These are phyloP conservation scores for Atethmia centrago DNA, from an alignment of 2,888 invertebrate species.

Conservation along the genomic window DNA sequence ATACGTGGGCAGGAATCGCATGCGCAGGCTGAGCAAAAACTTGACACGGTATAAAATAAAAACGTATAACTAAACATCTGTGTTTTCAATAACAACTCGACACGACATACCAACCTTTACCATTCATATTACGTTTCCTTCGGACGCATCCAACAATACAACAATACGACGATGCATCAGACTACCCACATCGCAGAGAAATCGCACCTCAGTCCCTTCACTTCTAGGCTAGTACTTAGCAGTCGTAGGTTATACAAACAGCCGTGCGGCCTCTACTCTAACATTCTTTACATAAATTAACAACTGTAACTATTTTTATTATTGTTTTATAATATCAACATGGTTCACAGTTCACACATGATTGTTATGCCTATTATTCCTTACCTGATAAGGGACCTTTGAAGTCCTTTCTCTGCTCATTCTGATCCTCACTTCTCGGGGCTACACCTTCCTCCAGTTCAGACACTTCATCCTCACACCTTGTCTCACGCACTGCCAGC, in stretches of 20 bases:
- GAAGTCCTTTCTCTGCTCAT: slow-evolving; percentile 79
- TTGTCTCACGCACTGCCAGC: slow-evolving; percentile 77
- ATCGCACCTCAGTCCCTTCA: slow-evolving; percentile 61
- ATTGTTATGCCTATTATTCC: slow-evolving; percentile 45
- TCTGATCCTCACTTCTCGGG: slow-evolving; percentile 68
- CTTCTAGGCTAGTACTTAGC: slow-evolving; percentile 48
- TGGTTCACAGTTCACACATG: slow-evolving; percentile 27
- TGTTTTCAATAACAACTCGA: slow-evolving; percentile 19
- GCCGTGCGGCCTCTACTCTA: slow-evolving; percentile 52
- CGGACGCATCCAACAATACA: slow-evolving; percentile 22
- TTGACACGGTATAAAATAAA: slow-evolving; percentile 11
- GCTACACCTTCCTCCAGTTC: slow-evolving; percentile 66
- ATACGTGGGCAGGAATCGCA: slow-evolving; percentile 39
- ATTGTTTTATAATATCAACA: slow-evolving; percentile 49
- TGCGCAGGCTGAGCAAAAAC: slow-evolving; percentile 28
- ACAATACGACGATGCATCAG: slow-evolving; percentile 32
- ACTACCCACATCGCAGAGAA: slow-evolving; percentile 47
- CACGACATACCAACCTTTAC: slow-evolving; percentile 7
- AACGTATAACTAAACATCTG: slow-evolving; percentile 18
- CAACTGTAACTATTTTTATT: slow-evolving; percentile 44
- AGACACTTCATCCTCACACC: slow-evolving; percentile 79
- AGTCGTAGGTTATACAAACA: slow-evolving; percentile 57
- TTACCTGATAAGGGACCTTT: slow-evolving; percentile 82
- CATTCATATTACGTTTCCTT: background rate
- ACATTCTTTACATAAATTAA: slow-evolving; percentile 68